Evolutionary conservation across 1,140 invertebrate species (phyloP).

Genomic region (Drosophila insularis): DNA sequence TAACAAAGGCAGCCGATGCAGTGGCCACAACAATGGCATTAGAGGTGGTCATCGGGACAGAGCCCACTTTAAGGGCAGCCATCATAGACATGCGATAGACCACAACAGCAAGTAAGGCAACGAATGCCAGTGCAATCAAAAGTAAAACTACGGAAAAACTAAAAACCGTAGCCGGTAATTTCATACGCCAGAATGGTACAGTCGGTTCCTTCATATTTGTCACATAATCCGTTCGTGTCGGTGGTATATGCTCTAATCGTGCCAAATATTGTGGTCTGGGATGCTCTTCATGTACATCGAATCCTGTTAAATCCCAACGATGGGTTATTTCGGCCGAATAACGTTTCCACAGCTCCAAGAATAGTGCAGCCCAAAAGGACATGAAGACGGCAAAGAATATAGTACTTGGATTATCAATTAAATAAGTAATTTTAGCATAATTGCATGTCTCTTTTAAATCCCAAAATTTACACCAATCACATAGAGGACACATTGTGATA

Average conservation of each 20-base stretch:
- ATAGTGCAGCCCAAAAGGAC: conserved; percentile 96
- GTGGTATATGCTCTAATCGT: conserved; percentile 88
- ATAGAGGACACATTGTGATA: conserved; percentile 92
- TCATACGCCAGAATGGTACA: conserved; percentile 94
- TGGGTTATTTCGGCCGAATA: conserved; percentile 95
- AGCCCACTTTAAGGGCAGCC: conserved; percentile 86
- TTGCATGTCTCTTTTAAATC: conserved; percentile 92
- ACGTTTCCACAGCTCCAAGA: conserved; percentile 97
- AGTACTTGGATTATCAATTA: conserved; percentile 97
- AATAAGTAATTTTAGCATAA: conserved; percentile 93
- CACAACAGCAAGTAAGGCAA: conserved; percentile 94
- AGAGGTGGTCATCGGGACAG: conserved; percentile 86
- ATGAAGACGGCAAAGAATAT: conserved; percentile 98
- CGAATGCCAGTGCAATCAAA: conserved; percentile 91
- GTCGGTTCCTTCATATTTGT: conserved; percentile 91
- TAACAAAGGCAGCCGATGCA: conserved; percentile 92
- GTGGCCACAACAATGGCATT: conserved; percentile 92
- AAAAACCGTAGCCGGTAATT: conserved; percentile 91
- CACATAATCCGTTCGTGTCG: conserved; percentile 84
- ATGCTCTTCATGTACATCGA: conserved; percentile 93
- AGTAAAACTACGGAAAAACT: conserved; percentile 93
- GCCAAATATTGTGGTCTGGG: conserved; percentile 92
- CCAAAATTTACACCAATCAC: conserved; percentile 96
- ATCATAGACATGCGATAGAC: conserved; percentile 95
- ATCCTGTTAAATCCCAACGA: conserved; percentile 94